A percentile compares a stretch with the other conserved stretches of the same genome.
phyloP scores from a whole-genome alignment of 1,140 invertebrate genomes.

The Drosophila miranda region DNA sequence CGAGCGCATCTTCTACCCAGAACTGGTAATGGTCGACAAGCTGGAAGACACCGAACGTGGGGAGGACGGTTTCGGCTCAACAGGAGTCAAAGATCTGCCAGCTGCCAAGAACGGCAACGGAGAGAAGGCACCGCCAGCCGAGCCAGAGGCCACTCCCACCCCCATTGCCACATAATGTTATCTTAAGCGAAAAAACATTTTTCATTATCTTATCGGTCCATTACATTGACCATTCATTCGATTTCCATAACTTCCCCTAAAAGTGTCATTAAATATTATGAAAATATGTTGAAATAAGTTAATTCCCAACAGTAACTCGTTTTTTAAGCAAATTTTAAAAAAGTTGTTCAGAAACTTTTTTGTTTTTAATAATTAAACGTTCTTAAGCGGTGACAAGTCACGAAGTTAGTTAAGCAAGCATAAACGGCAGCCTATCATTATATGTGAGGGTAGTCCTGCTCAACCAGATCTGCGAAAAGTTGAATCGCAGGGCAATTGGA shows the following conservation, averaged over 20 bases:
- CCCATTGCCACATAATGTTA: constrained; percentile 47
- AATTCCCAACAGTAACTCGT: not conserved
- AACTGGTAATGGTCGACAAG: constrained; percentile 89
- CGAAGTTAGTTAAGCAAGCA: too few species aligned
- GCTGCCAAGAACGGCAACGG: constrained; percentile 50
- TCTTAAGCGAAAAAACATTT: constrained; percentile 17
- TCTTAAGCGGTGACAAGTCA: too few species aligned
- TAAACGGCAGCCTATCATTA: too few species aligned
- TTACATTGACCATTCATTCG: too few species aligned
- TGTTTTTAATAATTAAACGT: too few species aligned
- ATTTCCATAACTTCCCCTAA: not conserved
- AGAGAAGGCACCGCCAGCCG: constrained; percentile 23
- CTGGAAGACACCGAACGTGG: constrained; percentile 90
- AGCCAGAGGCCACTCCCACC: constrained; percentile 30
- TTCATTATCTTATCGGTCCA: not conserved
- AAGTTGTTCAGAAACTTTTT: too few species aligned
- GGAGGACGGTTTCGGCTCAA: constrained; percentile 93
- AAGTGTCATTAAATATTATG: constrained; percentile 4
- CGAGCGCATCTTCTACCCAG: constrained; percentile 94
- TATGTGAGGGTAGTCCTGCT: too few species aligned
- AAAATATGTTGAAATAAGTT: not conserved
- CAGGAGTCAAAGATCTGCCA: constrained; percentile 85
- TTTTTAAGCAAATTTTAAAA: too few species aligned
- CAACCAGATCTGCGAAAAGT: too few species aligned
- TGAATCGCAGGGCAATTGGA: too few species aligned